Base-by-base conservation (phyloP, 2,888 invertebrate species). In the Eupeodes luniger region DNA sequence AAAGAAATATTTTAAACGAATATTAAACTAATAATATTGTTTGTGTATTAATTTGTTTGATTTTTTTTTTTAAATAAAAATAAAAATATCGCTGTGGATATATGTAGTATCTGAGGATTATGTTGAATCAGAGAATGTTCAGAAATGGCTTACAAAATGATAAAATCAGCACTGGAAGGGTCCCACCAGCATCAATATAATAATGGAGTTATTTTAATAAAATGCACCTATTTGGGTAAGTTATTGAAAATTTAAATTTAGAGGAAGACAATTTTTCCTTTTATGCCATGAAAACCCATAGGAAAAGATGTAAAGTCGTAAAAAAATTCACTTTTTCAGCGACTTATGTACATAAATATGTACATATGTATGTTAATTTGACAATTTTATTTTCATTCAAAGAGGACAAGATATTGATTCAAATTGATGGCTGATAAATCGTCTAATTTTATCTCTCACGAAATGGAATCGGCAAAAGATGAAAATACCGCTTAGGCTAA, bases 161-260 rank as follows among this genome's bases (percentile, higher is more conserved):
- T 92, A 80, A 93, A 93, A 90, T 91, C 92, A 80, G 92, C 93
- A 57, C 84, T 93, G 90, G 93, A 93, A 89, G 91, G 91, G 76
- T 90, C 91, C 51, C 91, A 90, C 72, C 91, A 91, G 89, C 90
- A 91, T 59, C 90, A 90, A 84, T 90, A 91, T 55, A 86, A 85
- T 72, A 92, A 91, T 89, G 93, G 93, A 85, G 93, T 93, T 89
- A 92, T 93, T 85, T 90, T 93, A 78, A 90, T 93, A 70, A 93
- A 93, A 92, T 93, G 93, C 59, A 72, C 93, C 89, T 89, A 92
- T 91, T 53, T 77, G 64, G 72, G 72, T 72, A 59, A 59, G 72
- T 47, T 70, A 1, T 40, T 40, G 5, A 7, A 40, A 40, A 40
- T 40, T 36, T 36, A 36, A 36, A 36, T 19, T 19, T 19, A 19